Base-by-base conservation (phyloP, 2,113 vertebrate species). In the Anolis carolinensis region DNA sequence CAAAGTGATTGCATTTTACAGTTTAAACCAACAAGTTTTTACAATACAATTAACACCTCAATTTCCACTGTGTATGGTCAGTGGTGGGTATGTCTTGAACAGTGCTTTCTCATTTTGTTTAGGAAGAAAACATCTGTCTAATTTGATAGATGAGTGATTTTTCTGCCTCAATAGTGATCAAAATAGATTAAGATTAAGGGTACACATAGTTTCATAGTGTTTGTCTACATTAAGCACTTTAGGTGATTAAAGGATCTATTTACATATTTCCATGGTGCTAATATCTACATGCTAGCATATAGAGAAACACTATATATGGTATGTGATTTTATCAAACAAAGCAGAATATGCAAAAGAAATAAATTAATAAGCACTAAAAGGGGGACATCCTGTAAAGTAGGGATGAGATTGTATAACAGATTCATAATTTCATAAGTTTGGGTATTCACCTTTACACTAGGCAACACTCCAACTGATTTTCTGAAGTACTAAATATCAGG, bases 31-130 rank as follows among this genome's bases (percentile, higher is more conserved):
- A 85, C 81, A 82, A 85, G 32, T 78, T 3, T 86, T 91, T 88
- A 71, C 50, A 74, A 48, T 30, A 34, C 4, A 0, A 79, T 63
- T 89, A 65, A 3, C 2, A 71, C 86, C 7, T 0, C 76, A 11
- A 73, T 86, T 88, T 84, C 25, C 59, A 87, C 39, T 39, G 44
- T 59, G 78, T 52, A 2, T 89, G 86, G 50, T 88, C 63, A 86
- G 0, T n/a, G n/a, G n/a, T n/a, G n/a, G n/a, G n/a, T n/a, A n/a
- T 8, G 55, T 7, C 59, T 34, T 87, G 65, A 0, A 14, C 10
- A 81, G 78, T 82, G 27, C 30, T 78, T 89, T 89, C 25, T 86
- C 2, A 67, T 86, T 91, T 86, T 0, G 27, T 87, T n/a, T 11
- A 76, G 72, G 52, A 89, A 34, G 1, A 48, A 82, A 87, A 4